phyloP scores from a whole-genome alignment of 2,888 invertebrate genomes.

The Pseudococcus jackbeardsleyi region DNA sequence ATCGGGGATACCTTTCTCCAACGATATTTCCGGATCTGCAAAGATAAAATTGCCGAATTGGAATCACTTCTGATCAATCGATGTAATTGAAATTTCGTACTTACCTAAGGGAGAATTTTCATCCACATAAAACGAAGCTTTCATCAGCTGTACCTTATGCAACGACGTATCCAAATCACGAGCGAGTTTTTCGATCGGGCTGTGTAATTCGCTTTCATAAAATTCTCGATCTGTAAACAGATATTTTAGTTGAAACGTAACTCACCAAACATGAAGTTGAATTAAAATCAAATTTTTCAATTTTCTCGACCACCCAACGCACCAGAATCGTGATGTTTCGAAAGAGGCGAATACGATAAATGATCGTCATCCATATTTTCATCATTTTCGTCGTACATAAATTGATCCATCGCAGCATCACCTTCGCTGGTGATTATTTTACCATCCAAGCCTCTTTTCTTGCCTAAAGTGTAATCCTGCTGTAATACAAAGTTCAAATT shows the following conservation, averaged over 20 bases:
- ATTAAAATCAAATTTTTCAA: no score
- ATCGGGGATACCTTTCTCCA: slow-evolving; percentile 59
- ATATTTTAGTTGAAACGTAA: neutral
- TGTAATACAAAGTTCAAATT: neutral
- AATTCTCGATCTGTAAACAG: neutral
- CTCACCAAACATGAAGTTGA: no score
- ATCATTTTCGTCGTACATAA: slow-evolving; percentile 63
- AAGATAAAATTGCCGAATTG: neutral
- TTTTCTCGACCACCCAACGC: neutral
- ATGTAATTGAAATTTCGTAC: neutral
- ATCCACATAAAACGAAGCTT: slow-evolving; percentile 79
- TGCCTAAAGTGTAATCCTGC: slow-evolving; percentile 15
- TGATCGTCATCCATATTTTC: slow-evolving; percentile 53
- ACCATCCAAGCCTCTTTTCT: slow-evolving; percentile 59
- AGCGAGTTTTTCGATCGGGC: slow-evolving; percentile 50
- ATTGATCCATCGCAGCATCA: slow-evolving; percentile 64
- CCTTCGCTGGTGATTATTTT: slow-evolving; percentile 27
- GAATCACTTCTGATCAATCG: neutral
- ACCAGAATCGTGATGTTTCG: slow-evolving; percentile 8
- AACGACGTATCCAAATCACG: slow-evolving; percentile 39
- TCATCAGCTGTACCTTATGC: slow-evolving; percentile 85
- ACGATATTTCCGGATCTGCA: slow-evolving; percentile 56
- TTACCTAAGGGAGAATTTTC: slow-evolving; percentile 48
- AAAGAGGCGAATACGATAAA: slow-evolving; percentile 34
- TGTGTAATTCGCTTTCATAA: slow-evolving; percentile 23